Evolutionary conservation across 1,140 invertebrate genomes (phyloP).

Genomic region (Myzus persicae): DNA sequence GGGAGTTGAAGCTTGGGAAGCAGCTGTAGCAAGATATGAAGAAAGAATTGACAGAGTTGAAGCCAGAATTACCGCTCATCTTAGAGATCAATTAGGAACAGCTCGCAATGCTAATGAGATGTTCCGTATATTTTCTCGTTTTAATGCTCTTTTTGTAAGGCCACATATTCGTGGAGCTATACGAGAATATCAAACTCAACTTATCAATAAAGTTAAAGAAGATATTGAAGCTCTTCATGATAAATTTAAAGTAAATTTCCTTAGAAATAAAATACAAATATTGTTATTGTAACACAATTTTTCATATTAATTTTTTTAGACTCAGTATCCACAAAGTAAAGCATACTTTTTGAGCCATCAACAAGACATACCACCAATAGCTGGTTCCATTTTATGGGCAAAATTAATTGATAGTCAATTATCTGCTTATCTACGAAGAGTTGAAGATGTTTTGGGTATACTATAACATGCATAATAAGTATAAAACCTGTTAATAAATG

Average conservation of each 20-base stretch:
- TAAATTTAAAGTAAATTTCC: constrained; percentile 88
- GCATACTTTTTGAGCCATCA: constrained; percentile 88
- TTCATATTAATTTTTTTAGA: constrained; percentile 53
- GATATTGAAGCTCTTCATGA: constrained; percentile 98
- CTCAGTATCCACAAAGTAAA: constrained; percentile 73
- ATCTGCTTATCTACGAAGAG: constrained; percentile 94
- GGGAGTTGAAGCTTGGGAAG: constrained; percentile 96
- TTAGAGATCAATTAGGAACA: constrained; percentile 95
- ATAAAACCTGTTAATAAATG: not conserved
- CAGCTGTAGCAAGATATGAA: constrained; percentile 93
- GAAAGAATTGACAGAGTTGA: constrained; percentile 91
- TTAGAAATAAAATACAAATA: not conserved
- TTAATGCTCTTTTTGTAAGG: constrained; percentile 97
- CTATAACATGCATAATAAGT: not conserved
- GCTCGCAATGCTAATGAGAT: constrained; percentile 99
- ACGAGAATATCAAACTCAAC: constrained; percentile 97
- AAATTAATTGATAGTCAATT: constrained; percentile 98
- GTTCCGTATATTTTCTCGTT: constrained; percentile 95
- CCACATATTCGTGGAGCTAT: constrained; percentile 99
- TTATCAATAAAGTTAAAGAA: constrained; percentile 98
- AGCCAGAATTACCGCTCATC: constrained; percentile 93
- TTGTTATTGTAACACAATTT: constrained; percentile 17
- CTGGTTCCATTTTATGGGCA: constrained; percentile 98
- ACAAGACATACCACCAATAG: constrained; percentile 93
- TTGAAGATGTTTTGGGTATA: constrained; percentile 93